Base-by-base conservation (phyloP, 2,113 vertebrate species). In the Dromiciops gliroides region DNA sequence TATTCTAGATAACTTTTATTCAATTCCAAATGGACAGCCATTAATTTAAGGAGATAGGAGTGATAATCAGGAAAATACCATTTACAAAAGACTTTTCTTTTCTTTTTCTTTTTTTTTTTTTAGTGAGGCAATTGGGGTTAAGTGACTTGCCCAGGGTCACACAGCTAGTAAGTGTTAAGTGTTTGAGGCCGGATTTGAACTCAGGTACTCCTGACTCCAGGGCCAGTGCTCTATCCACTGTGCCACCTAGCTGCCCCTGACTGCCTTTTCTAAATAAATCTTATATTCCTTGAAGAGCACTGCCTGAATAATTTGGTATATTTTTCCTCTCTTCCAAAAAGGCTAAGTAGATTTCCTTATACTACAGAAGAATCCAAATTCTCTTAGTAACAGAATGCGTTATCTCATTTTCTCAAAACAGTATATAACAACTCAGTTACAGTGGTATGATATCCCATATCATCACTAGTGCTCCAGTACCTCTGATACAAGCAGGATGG, bases 231-330 rank as follows among this genome's bases (percentile, higher is more conserved):
- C n/a, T n/a, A n/a, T n/a, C n/a, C n/a, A n/a, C n/a, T n/a, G n/a
- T n/a, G n/a, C n/a, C n/a, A n/a, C n/a, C n/a, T n/a, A n/a, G n/a
- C n/a, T n/a, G n/a, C n/a, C n/a, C n/a, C n/a, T n/a, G n/a, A n/a
- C 89, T 91, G 16, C 7, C 28, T 37, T 67, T 37, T 16, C 60
- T 67, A 67, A 67, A 67, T n/a, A 37, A 4, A 67, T 67, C 31
- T 19, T 67, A 37, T n/a, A 94, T 91, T 53, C 49, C 44, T 14
- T 37, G 23, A 91, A 88, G 31, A 67, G 67, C 51, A 75, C 19
- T 89, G 56, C 47, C 47, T 37, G n/a, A 51, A 48, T 91, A 56
- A 90, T 52, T 90, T 91, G 92, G 91, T 94, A 5, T 90, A 89
- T 93, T 90, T 94, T 94, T 23, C 16, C 7, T 47, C n/a, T 50